phyloP scores from a whole-genome alignment of 2,113 vertebrate species.

The Rhombomys opimus region DNA sequence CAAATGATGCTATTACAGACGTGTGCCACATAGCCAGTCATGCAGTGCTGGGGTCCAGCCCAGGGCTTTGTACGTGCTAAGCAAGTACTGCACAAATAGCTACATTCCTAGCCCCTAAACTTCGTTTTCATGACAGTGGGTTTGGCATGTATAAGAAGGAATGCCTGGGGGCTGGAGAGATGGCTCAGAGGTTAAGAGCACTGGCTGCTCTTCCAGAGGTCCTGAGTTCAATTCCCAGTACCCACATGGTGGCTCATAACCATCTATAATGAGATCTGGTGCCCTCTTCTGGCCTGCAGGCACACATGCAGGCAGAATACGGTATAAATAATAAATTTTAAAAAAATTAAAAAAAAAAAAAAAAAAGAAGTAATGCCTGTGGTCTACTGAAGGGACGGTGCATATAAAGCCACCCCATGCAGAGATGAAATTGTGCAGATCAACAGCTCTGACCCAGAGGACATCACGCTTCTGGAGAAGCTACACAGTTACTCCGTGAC shows the following conservation, averaged over 20 bases:
- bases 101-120: background rate
- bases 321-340: no score
- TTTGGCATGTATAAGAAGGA: background rate
- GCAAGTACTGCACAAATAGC: background rate
- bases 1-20: background rate
- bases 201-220: no score
- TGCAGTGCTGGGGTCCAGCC: background rate
- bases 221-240: no score
- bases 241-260: no score
- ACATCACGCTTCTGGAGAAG: slow-evolving; percentile 1
- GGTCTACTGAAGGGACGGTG: background rate
- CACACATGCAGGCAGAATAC: no score
- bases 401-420: background rate
- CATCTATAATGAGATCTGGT: no score
- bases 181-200: no score
- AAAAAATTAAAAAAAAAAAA: no score
- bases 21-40: background rate
- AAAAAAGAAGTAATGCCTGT: background rate
- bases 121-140: background rate
- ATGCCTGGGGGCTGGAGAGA: no score
- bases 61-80: background rate
- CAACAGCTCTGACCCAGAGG: background rate
- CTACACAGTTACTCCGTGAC: background rate
- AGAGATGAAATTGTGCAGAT: slow-evolving; percentile 19
- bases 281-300: no score